Percentiles rank a stretch among this genome's conserved stretches.
phyloP scores from a whole-genome alignment of 2,113 vertebrate species.

The Miniopterus natalensis region DNA sequence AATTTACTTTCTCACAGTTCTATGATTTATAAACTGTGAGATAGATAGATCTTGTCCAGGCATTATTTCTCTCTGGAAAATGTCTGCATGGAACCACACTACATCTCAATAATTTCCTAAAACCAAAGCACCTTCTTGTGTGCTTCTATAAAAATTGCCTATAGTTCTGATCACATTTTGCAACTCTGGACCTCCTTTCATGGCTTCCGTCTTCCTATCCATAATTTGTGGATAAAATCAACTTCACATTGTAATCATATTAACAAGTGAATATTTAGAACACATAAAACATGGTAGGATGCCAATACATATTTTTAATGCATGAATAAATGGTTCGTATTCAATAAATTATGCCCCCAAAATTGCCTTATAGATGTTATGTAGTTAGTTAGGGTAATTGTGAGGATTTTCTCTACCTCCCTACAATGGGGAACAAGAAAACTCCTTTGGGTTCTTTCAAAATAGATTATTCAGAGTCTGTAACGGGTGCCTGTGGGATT shows the following conservation, averaged over 20 bases:
- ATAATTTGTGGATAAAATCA: neutral
- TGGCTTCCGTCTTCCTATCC: neutral
- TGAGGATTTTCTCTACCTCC: neutral
- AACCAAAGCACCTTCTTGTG: neutral
- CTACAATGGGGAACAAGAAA: slow-evolving; percentile 42
- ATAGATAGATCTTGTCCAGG: too few species aligned
- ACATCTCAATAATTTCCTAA: neutral
- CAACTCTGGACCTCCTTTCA: neutral
- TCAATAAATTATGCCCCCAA: neutral
- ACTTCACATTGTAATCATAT: neutral
- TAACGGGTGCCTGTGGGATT: slow-evolving; percentile 58
- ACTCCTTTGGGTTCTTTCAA: slow-evolving; percentile 59
- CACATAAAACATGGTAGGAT: neutral
- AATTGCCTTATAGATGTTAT: neutral
- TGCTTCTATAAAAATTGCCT: neutral
- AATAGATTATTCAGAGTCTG: slow-evolving; percentile 63
- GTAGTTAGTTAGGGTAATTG: slow-evolving; percentile 1
- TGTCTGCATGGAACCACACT: neutral
- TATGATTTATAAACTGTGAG: neutral
- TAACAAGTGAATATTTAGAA: neutral
- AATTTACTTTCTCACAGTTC: neutral
- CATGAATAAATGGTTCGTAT: neutral
- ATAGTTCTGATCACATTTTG: neutral
- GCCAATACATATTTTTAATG: slow-evolving; percentile 11
- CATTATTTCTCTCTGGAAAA: slow-evolving; percentile 15